phyloP scores from a whole-genome alignment of 1,140 invertebrate species.

The Lepidotrigona ventralis region DNA sequence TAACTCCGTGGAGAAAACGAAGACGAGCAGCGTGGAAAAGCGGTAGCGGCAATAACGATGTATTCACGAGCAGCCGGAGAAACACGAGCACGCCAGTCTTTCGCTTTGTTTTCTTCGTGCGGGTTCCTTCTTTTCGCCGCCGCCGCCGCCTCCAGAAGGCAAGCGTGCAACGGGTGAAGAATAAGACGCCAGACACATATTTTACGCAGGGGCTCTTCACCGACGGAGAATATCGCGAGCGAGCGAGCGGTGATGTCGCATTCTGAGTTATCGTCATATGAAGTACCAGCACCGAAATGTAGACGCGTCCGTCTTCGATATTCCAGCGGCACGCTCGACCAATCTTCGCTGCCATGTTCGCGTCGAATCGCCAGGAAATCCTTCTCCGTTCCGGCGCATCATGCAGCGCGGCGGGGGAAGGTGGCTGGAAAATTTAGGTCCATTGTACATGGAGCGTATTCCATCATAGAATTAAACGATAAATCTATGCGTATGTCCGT shows the following conservation, averaged over 20 bases:
- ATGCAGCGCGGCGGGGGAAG: too few relatives aligned
- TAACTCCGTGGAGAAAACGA: constrained; percentile 64
- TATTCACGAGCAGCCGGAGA: constrained; percentile 38
- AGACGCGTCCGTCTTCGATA: constrained; percentile 62
- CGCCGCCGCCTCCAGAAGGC: constrained; percentile 45
- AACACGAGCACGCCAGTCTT: constrained; percentile 39
- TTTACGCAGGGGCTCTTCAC: constrained; percentile 68
- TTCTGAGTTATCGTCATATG: constrained; percentile 75
- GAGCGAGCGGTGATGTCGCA: constrained; percentile 61
- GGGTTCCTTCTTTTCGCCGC: constrained; percentile 46
- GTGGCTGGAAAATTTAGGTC: not conserved
- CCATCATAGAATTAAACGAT: too few relatives aligned
- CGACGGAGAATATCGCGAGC: constrained; percentile 61
- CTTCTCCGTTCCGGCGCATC: too few relatives aligned
- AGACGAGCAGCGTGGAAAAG: constrained; percentile 35
- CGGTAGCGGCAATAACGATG: constrained; percentile 46
- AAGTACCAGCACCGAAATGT: constrained; percentile 70
- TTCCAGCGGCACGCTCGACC: constrained; percentile 11
- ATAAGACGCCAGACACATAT: constrained; percentile 79
- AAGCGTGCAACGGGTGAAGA: constrained; percentile 75
- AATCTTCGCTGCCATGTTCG: not conserved
- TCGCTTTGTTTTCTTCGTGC: constrained; percentile 47
- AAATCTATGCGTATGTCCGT: too few relatives aligned
- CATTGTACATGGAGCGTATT: too few relatives aligned
- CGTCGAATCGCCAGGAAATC: not conserved